Percentiles rank a stretch among this genome's conserved stretches.
These are phyloP conservation scores for Drosophila vallismaia DNA, from an alignment of 2,888 invertebrate genomes.

Conservation along the genomic window DNA sequence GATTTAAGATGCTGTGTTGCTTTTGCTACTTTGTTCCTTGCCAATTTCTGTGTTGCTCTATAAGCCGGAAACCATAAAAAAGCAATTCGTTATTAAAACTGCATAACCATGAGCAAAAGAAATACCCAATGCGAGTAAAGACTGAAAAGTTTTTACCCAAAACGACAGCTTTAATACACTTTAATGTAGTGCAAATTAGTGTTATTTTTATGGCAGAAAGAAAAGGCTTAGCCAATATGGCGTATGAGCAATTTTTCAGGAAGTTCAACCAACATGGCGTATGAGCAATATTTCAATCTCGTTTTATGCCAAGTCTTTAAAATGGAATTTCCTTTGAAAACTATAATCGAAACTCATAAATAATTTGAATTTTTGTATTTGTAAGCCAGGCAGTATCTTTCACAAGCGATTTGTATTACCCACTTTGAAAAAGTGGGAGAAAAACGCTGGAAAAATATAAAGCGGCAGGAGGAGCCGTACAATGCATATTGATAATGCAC, in stretches of 20 bases:
- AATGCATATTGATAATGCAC: constrained; percentile 80
- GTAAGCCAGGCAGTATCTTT: constrained; percentile 1
- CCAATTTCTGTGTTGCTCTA: constrained; percentile 66
- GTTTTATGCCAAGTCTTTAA: neutral
- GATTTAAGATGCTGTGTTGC: constrained; percentile 58
- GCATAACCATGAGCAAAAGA: constrained; percentile 46
- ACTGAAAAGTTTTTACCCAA: neutral
- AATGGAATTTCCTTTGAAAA: neutral
- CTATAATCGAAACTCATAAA: constrained; percentile 19
- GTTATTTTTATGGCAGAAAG: neutral
- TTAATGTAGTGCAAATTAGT: neutral
- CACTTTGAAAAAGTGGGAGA: constrained; percentile 42
- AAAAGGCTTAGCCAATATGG: neutral
- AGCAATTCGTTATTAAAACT: constrained; percentile 77
- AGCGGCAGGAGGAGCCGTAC: constrained; percentile 50
- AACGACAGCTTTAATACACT: constrained; percentile 20
- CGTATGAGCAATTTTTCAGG: neutral
- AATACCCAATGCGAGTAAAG: constrained; percentile 34
- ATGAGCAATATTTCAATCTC: neutral
- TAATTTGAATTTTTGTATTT: constrained; percentile 16
- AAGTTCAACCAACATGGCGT: neutral
- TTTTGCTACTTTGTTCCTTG: constrained; percentile 56
- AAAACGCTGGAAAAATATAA: constrained; percentile 49
- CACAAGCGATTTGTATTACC: constrained; percentile 31
- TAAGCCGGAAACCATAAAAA: constrained; percentile 80